phyloP scores from a whole-genome alignment of 2,113 vertebrate genomes.

The Proterorhinus semilunaris region DNA sequence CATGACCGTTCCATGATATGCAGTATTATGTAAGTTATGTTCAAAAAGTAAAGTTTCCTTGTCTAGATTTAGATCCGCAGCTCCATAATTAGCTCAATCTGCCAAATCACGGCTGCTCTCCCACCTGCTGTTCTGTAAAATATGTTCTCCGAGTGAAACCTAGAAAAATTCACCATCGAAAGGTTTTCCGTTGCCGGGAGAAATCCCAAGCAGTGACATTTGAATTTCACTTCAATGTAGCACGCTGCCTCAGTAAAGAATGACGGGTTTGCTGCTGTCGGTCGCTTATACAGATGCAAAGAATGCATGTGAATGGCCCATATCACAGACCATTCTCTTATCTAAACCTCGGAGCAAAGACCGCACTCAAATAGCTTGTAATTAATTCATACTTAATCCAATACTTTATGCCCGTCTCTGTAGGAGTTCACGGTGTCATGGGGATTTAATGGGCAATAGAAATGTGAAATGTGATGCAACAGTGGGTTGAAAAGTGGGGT shows the following conservation, averaged over 20 bases:
- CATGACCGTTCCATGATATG: not conserved
- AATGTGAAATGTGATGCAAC: not conserved
- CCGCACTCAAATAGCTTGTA: no score
- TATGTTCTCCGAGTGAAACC: not conserved
- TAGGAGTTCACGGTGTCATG: no score
- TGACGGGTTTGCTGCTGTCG: not conserved
- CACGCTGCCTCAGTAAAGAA: constrained; percentile 5
- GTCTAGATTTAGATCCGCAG: not conserved
- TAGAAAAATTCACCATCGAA: not conserved
- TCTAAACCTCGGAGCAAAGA: not conserved
- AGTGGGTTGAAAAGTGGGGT: not conserved
- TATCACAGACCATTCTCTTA: not conserved
- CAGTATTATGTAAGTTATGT: not conserved
- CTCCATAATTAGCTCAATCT: not conserved
- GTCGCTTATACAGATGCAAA: not conserved
- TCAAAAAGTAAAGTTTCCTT: not conserved
- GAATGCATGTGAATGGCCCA: not conserved
- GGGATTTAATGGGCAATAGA: not conserved
- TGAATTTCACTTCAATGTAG: constrained; percentile 1
- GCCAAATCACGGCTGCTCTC: not conserved
- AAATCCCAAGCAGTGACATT: constrained; percentile 9
- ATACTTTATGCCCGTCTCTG: no score
- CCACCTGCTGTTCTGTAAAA: not conserved
- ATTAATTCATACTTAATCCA: no score
- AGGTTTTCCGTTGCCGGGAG: constrained; percentile 3